A percentile compares a stretch with the other conserved stretches of the same genome.
Evolutionary conservation across 2,797 vertebrate species (phyloP).

Genomic region (Setipinna tenuifilis): DNA sequence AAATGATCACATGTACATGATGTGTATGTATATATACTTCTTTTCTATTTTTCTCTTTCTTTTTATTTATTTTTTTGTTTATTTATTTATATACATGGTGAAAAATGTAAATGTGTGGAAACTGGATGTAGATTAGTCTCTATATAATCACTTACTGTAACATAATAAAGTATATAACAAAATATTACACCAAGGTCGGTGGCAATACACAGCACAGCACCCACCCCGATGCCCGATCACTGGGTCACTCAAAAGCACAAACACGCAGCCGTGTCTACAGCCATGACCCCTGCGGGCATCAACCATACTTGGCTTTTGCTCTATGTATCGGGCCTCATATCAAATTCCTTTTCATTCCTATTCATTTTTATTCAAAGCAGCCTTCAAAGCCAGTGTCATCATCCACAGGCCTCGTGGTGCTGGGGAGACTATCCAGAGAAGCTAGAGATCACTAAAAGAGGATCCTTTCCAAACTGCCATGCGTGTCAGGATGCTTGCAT

Average conservation of each 20-base stretch:
- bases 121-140: no score
- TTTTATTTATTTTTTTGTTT: no score
- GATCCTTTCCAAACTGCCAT: conserved; percentile 31
- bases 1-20: no score
- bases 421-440: conserved; percentile 22
- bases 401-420: conserved; percentile 36
- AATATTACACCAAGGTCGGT: background rate
- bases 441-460: conserved; percentile 42
- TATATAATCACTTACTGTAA: no score
- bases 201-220: background rate
- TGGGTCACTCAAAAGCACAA: conserved; percentile 35
- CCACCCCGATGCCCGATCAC: conserved; percentile 19
- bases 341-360: conserved; percentile 43
- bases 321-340: conserved; percentile 30
- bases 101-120: no score
- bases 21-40: no score
- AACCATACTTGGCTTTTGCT: background rate
- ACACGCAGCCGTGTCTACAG: conserved; percentile 28
- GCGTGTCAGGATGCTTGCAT: conserved; percentile 44
- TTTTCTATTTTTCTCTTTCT: no score
- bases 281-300: conserved; percentile 25
- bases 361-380: conserved; percentile 49
- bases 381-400: conserved; percentile 40
- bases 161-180: no score
- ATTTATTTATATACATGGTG: no score